Conservation (phyloP, 2,888 invertebrate genomes). For the Aphelenchoides bicaudatus region DNA sequence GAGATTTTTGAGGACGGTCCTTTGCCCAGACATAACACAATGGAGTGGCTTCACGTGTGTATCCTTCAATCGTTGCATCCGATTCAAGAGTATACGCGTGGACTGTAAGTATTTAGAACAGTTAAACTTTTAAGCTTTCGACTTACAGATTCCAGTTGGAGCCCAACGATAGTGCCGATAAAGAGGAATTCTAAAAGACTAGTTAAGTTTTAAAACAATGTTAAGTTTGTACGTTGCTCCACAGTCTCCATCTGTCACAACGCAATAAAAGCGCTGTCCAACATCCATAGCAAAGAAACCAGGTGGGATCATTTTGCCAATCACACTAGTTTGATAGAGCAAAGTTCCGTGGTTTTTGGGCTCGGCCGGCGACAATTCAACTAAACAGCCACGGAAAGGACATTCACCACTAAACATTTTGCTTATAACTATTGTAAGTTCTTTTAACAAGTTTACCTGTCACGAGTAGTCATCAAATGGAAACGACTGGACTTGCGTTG, state of each 20-base stretch:
- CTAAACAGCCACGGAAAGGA: constrained; percentile 19
- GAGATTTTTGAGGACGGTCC: constrained; percentile 21
- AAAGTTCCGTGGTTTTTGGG: constrained; percentile 22
- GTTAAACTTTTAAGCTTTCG: background rate
- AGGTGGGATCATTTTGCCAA: constrained; percentile 28
- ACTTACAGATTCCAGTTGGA: constrained; percentile 39
- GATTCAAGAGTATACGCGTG: constrained; percentile 43
- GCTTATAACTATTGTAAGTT: too few relatives aligned
- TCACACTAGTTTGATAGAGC: constrained; percentile 27
- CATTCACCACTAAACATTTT: constrained; percentile 24
- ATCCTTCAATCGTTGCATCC: constrained; percentile 31
- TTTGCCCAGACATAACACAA: constrained; percentile 42
- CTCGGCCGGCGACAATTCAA: constrained; percentile 20
- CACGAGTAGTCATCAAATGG: constrained; percentile 22
- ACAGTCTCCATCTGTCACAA: constrained; percentile 33
- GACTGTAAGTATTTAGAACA: constrained; percentile 26
- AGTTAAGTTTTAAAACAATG: too few relatives aligned
- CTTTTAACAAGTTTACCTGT: too few relatives aligned
- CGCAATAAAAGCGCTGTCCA: constrained; percentile 27
- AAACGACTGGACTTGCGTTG: constrained; percentile 16
- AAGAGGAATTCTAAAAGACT: too few relatives aligned
- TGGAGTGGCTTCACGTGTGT: constrained; percentile 38
- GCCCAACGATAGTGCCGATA: constrained; percentile 41
- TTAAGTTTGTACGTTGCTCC: too few relatives aligned
- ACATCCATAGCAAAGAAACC: constrained; percentile 26